Percentiles rank a stretch among this genome's conserved stretches.
These are phyloP conservation scores for Steinernema scapterisci DNA, from an alignment of 2,888 invertebrate genomes.

Conservation along the genomic window DNA sequence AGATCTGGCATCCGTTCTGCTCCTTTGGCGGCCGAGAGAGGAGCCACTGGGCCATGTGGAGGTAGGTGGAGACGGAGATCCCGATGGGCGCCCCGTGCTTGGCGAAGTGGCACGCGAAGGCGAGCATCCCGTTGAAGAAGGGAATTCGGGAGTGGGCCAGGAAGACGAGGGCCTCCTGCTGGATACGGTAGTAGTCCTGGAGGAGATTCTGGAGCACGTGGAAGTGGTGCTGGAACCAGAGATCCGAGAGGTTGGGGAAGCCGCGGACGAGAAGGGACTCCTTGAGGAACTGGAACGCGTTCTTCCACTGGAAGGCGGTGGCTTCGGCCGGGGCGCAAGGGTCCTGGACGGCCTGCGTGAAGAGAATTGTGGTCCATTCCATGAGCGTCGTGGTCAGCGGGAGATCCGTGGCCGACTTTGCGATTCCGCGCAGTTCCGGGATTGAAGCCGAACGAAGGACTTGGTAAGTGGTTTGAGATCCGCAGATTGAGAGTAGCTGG, in stretches of 20 bases:
- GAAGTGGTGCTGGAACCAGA: background rate
- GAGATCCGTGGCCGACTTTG: no score
- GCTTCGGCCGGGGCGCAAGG: no score
- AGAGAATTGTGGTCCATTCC: no score
- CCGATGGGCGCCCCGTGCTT: background rate
- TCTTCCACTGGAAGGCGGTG: no score
- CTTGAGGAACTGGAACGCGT: no score
- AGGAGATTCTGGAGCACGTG: background rate
- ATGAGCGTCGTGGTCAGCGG: no score
- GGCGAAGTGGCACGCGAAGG: background rate
- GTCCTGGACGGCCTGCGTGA: no score
- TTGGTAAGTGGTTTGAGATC: no score
- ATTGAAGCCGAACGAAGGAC: no score
- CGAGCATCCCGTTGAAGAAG: background rate
- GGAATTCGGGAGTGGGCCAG: background rate
- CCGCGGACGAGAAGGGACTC: no score
- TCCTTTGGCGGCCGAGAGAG: background rate
- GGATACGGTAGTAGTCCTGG: background rate
- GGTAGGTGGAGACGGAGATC: background rate
- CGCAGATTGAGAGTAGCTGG: no score
- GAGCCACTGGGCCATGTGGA: background rate
- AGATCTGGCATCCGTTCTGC: background rate
- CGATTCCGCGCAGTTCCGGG: no score
- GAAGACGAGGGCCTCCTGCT: background rate
- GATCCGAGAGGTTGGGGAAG: background rate